Base-by-base conservation (phyloP, 2,888 invertebrate genomes). In the Mesorhabditis spiculigera region DNA sequence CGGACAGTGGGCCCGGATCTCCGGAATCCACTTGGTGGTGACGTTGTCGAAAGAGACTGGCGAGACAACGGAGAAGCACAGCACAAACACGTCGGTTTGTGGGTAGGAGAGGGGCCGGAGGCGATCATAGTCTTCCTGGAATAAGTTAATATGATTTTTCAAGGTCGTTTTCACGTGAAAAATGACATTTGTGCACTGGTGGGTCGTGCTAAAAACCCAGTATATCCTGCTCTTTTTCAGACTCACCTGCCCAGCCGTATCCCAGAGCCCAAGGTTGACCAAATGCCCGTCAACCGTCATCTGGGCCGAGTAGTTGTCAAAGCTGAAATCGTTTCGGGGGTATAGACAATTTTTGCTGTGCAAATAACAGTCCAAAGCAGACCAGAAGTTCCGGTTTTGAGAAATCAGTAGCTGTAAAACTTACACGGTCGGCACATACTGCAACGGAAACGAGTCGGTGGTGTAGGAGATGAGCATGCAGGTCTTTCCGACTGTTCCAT, bases 41-140 rank as follows among this genome's bases (percentile, higher is more conserved):
- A 98, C 95, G 90, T 97, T 98, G 90, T 97, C 97, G 90, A 95
- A 97, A 67, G 97, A 97, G 68, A 96, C 95, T 76, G 97, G 97
- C 88, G 95, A 95, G 83, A 97, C 95, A 81, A 98, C 95, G 89
- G 95, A 95, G 90, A 95, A 98, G 90, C 97, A 98, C 89, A 98
- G 94, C 85, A 98, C 91, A 89, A 98, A 98, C 78, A 98, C 97
- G 89, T 98, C 97, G 78, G 97, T 98, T 90, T 90, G 96, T 86
- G 97, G 96, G 88, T 97, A 97, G 81, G 95, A 95, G 76, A 97
- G 90, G 63, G 97, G 96, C 83, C 96, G 90, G 78, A 97, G 90
- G 87, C 96, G 91, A 87, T 97, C 96, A 86, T 97, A 97, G 71
- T 85, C 85, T 70, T 85, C 84, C 76, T 79, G 71, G 28, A 77